A percentile compares a stretch with the other conserved stretches of the same genome.
Conservation (phyloP, 2,113 vertebrate genomes). For the Hoplias malabaricus region DNA sequence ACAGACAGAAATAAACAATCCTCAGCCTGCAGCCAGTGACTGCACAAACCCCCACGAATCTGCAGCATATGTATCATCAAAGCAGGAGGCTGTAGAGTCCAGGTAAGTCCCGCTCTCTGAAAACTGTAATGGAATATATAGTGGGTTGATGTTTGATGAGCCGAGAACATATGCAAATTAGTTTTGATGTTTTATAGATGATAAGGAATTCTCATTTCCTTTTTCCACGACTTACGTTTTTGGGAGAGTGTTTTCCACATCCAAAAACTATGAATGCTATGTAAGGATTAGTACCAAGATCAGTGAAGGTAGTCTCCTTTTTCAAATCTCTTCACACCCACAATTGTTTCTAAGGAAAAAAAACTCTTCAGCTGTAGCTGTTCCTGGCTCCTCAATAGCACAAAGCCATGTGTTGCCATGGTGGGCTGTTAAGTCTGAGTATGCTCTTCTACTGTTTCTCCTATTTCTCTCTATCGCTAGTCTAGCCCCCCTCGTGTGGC, state of each 20-base stretch:
- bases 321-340: no score
- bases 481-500: constrained; percentile 42
- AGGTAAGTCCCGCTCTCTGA: not conserved
- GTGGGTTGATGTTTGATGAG: not conserved
- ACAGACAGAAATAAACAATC: not conserved
- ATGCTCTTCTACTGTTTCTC: not conserved
- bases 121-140: not conserved
- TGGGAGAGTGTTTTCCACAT: no score
- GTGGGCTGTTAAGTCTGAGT: not conserved
- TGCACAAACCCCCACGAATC: not conserved
- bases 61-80: not conserved
- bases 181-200: not conserved
- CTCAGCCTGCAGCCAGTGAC: not conserved
- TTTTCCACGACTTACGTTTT: no score
- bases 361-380: no score
- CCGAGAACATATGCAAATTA: not conserved
- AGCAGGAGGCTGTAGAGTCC: not conserved
- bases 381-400: no score
- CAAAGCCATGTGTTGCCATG: not conserved
- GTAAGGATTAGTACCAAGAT: no score
- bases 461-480: constrained; percentile 53
- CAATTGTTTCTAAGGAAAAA: no score
- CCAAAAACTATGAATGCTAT: no score
- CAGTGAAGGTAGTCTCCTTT: no score
- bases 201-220: no score